Evolutionary conservation across 1,140 invertebrate species (phyloP).

Genomic region (Ganaspis sp.): DNA sequence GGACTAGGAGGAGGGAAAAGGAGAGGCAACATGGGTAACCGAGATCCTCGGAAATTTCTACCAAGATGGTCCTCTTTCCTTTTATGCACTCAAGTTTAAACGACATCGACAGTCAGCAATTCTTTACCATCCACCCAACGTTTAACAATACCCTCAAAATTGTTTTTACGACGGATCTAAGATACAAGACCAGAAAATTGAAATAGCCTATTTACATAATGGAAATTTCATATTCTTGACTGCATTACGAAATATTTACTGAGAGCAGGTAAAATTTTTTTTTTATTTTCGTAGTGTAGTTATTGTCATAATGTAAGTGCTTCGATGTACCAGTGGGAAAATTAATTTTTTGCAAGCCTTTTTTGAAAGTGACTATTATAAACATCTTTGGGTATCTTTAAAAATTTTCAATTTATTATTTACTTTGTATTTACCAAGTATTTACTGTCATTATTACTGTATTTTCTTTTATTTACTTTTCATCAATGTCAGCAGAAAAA

Average conservation of each 20-base stretch:
- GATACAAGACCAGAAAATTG: slow-evolving; percentile 20
- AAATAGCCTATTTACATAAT: slow-evolving; percentile 8
- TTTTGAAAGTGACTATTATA: no score
- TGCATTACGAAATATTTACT: background rate
- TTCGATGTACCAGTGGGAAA: no score
- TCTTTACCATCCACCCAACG: slow-evolving; percentile 15
- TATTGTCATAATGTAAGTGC: no score
- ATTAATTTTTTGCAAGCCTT: no score
- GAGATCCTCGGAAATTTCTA: slow-evolving; percentile 26
- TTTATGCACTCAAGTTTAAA: slow-evolving; percentile 21
- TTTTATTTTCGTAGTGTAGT: no score
- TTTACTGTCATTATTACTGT: no score
- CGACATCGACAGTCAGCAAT: slow-evolving; percentile 24
- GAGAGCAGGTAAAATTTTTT: no score
- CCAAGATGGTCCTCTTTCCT: slow-evolving; percentile 7
- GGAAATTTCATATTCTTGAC: background rate
- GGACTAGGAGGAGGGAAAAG: slow-evolving; percentile 27
- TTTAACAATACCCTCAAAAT: slow-evolving; percentile 6
- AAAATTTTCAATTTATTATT: no score
- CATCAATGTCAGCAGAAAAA: no score
- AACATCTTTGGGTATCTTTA: no score
- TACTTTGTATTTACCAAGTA: no score
- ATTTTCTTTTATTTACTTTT: no score
- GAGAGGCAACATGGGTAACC: slow-evolving; percentile 32
- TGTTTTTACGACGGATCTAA: slow-evolving; percentile 11